Base-by-base conservation (phyloP, 1,140 invertebrate genomes). In the Drosophila repleta region DNA sequence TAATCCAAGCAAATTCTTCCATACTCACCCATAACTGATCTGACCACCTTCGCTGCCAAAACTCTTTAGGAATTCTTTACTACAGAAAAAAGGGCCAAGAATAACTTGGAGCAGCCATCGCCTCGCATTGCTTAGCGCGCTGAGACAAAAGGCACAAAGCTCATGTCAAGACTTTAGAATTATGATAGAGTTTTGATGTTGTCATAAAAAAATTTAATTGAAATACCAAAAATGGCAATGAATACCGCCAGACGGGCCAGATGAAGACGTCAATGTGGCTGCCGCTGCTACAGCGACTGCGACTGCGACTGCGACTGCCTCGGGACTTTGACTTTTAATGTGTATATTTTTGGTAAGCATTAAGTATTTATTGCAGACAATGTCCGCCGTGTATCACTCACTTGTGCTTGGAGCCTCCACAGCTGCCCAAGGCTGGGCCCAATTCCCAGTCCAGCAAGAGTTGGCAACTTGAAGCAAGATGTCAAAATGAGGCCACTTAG, bases 181-280 rank as follows among this genome's bases (percentile, higher is more conserved):
- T 88, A 88, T 88, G 83, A 88, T 88, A 88, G 83, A 88, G 83
- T 88, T 88, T 88, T 88, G 83, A 88, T 88, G 83, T 88, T 88
- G 83, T 88, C 83, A 88, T 88, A 88, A 88, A 88, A 83, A 88
- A 88, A 88, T 88, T 88, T 88, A 88, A 88, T 88, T 88, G 83
- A 88, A 88, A 88, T 88, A 88, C 83, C 83, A 88, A 88, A 88
- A 88, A 88, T 88, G 83, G 83, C 83, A 82, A 88, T 64, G 83
- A 70, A 82, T 81, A 71, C 57, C 77, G 62, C 51, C 53, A 67
- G 65, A 70, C 53, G 66, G 46, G 39, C 55, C 64, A 53, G 69
- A 88, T 88, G 84, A 83, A 88, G 83, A 88, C 81, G 79, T 88
- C 83, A 83, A 76, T 67, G 82, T 62, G 56, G 68, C 77, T 65